Evolutionary conservation across 2,888 invertebrate species (phyloP).

Genomic region (Drosophila neonasuta): DNA sequence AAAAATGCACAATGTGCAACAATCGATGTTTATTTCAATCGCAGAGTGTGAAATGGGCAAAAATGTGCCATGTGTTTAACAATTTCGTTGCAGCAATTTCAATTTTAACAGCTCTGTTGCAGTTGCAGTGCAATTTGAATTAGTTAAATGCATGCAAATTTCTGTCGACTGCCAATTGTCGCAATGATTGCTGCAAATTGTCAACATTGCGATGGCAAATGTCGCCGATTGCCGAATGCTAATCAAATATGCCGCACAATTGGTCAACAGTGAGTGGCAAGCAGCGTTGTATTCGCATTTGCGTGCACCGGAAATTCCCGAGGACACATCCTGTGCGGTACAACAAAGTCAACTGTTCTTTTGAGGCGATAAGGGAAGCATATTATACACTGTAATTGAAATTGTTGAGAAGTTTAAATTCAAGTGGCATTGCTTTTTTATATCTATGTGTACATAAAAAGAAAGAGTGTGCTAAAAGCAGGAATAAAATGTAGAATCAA

Average conservation of each 20-base stretch:
- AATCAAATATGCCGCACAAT: constrained; percentile 47
- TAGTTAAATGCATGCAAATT: constrained; percentile 50
- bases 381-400: no score
- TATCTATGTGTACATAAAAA: no score
- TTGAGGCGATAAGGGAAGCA: no score
- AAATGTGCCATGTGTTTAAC: constrained; percentile 22
- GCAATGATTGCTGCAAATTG: constrained; percentile 52
- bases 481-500: no score
- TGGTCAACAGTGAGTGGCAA: constrained; percentile 11
- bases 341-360: constrained; percentile 1
- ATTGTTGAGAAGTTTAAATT: no score
- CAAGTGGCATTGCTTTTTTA: no score
- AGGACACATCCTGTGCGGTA: constrained; percentile 20
- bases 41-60: neutral
- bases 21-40: neutral
- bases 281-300: constrained; percentile 21
- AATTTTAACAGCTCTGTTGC: neutral
- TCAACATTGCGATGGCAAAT: constrained; percentile 25
- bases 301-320: constrained; percentile 35
- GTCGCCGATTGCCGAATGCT: constrained; percentile 22
- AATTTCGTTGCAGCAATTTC: constrained; percentile 1
- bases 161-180: constrained; percentile 22
- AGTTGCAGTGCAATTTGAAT: constrained; percentile 25
- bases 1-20: neutral
- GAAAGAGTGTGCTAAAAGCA: no score